Evolutionary conservation across 2,888 invertebrate genomes (phyloP).

Genomic region (Aspidapion aeneum): DNA sequence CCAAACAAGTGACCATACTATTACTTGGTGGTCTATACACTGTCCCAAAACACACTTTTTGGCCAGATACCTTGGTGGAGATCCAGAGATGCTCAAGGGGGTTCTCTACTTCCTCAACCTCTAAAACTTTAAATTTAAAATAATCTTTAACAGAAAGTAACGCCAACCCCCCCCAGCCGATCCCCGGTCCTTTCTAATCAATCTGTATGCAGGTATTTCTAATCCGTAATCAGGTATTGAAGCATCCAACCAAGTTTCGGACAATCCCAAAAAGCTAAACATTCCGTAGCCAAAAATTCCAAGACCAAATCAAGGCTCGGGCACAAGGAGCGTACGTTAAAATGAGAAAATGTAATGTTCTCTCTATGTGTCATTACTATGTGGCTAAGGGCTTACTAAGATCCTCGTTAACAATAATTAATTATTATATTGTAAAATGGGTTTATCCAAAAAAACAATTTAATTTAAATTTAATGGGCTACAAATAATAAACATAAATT

Average conservation of each 20-base stretch:
- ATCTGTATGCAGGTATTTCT: neutral
- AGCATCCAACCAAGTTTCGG: neutral
- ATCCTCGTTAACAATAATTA: no score
- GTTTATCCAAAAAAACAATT: no score
- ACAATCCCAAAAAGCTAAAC: neutral
- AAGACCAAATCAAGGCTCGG: neutral
- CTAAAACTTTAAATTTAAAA: neutral
- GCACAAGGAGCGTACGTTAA: neutral
- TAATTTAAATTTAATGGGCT: no score
- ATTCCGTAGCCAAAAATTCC: neutral
- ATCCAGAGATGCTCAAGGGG: constrained; percentile 1
- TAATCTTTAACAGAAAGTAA: neutral
- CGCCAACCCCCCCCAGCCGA: no score
- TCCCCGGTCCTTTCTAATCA: no score
- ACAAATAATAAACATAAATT: no score
- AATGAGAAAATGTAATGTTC: no score
- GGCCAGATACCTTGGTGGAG: neutral
- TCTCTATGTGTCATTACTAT: no score
- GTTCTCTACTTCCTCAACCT: neutral
- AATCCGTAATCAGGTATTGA: neutral
- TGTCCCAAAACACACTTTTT: no score
- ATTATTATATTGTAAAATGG: no score
- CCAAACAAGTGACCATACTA: no score
- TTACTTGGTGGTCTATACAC: constrained; percentile 1
- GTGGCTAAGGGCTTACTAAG: no score